Percentiles rank a stretch among this genome's conserved stretches.
These are phyloP conservation scores for Ptyas mucosa DNA, from an alignment of 2,113 vertebrate species.

Conservation along the genomic window DNA sequence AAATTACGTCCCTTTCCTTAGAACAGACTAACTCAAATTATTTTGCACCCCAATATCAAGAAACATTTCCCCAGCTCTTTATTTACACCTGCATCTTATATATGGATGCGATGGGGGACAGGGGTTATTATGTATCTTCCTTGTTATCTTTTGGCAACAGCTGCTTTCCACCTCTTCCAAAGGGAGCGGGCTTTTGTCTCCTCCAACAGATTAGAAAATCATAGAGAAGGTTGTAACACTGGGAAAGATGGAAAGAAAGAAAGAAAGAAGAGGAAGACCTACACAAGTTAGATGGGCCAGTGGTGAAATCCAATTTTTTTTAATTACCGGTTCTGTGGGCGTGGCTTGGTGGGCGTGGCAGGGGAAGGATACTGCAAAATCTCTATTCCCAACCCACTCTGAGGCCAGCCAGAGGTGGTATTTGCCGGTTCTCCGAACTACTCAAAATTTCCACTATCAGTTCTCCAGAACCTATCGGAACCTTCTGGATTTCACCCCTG, in stretches of 20 bases:
- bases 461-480: too few species aligned
- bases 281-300: background rate
- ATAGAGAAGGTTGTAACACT: background rate
- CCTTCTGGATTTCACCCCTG: too few species aligned
- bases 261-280: background rate
- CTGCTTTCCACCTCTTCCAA: background rate
- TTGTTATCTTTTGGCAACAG: background rate
- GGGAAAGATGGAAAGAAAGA: background rate
- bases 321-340: too few species aligned
- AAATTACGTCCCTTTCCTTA: background rate
- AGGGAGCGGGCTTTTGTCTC: background rate
- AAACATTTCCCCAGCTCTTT: background rate
- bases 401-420: too few species aligned
- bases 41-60: background rate
- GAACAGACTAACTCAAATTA: background rate
- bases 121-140: background rate
- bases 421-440: too few species aligned
- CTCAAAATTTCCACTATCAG: too few species aligned
- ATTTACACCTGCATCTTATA: background rate
- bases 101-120: background rate
- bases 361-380: too few species aligned
- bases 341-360: too few species aligned
- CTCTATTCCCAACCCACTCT: too few species aligned
- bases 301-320: too few species aligned
- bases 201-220: background rate